Evolutionary conservation across 1,140 invertebrate species (phyloP), one percentile per base, ranked within the genome.

Genomic region (Copidosoma floridanum): DNA sequence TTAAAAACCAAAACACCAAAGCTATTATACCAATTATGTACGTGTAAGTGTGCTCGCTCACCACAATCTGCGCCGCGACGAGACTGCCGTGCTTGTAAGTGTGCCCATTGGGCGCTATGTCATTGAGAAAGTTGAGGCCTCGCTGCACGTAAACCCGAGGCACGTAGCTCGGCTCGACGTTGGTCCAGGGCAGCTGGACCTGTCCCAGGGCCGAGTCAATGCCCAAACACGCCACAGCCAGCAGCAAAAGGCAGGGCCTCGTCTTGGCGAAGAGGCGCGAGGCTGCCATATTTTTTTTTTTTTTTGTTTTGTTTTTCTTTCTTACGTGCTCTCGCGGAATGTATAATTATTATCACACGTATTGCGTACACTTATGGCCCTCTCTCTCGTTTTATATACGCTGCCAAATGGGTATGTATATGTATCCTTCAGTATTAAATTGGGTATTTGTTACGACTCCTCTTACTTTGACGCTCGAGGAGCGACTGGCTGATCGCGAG

Each of bases 1-100:
- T n/a, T n/a, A n/a, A n/a, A n/a, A n/a, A n/a, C n/a, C n/a, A n/a
- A n/a, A 53, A 23, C 32, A 12, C 40, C 18, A 18, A 10, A 18
- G 7, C 14, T 8, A 43, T 18, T 43, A 43, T 43, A 7, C 11
- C 3, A 3, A n/a, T 12, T 38, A 16, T 43, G 23, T 43, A 43
- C 12, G 14, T 16, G n/a, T 40, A 40, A n/a, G 2, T 21, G 11
- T 5, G 4, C 14, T 20, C 18, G 7, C 62, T 69, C 69, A 77
- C 75, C 67, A 71, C 52, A 71, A 69, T 71, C 47, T 75, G 73
- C 14, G 70, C 72, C 38, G 56, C 71, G 59, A 77, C 69, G 38
- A 77, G 65, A 32, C 71, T 66, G 57, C 70, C 74, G 38, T 67
- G 66, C 63, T 68, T 71, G 43, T 77, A 75, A 10, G 63, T 65